A percentile compares a stretch with the other conserved stretches of the same genome.
Evolutionary conservation across 2,888 invertebrate species (phyloP).

Genomic region (Sminthurinus aureus): DNA sequence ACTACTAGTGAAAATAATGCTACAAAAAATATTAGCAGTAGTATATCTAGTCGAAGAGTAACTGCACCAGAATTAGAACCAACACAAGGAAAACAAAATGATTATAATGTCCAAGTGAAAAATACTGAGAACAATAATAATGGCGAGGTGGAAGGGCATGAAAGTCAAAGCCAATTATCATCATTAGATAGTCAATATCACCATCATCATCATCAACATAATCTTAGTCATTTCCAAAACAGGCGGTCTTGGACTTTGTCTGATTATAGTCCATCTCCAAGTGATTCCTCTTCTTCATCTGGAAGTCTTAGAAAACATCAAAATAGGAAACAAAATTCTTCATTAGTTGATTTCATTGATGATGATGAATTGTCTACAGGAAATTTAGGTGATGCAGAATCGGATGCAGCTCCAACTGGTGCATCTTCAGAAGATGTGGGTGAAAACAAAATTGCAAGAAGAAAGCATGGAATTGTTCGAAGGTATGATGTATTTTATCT

Average conservation of each 20-base stretch:
- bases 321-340: slow-evolving; percentile 10
- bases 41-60: slow-evolving; percentile 28
- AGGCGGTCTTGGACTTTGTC: slow-evolving; percentile 57
- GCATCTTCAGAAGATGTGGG: slow-evolving; percentile 56
- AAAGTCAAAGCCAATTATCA: background rate
- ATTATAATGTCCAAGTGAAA: background rate
- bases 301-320: slow-evolving; percentile 31
- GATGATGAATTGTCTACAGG: slow-evolving; percentile 59
- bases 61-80: background rate
- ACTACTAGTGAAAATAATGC: background rate
- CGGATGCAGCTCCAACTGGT: slow-evolving; percentile 54
- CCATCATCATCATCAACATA: background rate
- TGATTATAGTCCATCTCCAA: slow-evolving; percentile 47
- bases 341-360: slow-evolving; percentile 47
- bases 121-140: background rate
- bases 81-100: background rate
- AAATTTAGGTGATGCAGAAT: slow-evolving; percentile 59
- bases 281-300: slow-evolving; percentile 55
- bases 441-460: slow-evolving; percentile 17
- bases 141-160: background rate
- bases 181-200: background rate
- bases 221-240: background rate
- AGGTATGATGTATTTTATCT: too few species aligned
- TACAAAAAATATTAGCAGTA: slow-evolving; percentile 24
- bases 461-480: slow-evolving; percentile 35